Percentiles rank a stretch among this genome's conserved stretches.
These are phyloP conservation scores for Zaprionus vittiger DNA, from an alignment of 1,140 invertebrate genomes.

Conservation along the genomic window DNA sequence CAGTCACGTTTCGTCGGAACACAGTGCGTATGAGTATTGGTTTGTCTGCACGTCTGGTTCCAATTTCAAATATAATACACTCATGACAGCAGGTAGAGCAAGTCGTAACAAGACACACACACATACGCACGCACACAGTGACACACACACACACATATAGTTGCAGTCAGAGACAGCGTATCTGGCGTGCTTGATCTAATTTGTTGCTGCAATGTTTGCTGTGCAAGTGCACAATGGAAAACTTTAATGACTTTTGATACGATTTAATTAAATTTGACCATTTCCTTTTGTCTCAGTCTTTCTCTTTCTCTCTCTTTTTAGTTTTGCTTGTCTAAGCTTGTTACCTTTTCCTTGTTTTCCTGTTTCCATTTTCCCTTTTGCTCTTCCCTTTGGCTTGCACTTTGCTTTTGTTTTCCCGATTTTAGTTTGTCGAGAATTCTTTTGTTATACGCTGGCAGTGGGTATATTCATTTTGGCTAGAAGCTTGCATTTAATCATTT, in stretches of 20 bases:
- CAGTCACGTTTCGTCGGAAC: constrained; percentile 25
- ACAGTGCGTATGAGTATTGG: constrained; percentile 31
- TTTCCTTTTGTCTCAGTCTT: constrained; percentile 10
- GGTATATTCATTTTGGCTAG: too few relatives aligned
- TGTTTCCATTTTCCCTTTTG: not conserved
- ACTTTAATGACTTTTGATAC: constrained; percentile 37
- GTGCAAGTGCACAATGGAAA: constrained; percentile 15
- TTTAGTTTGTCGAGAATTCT: not conserved
- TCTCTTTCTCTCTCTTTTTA: not conserved
- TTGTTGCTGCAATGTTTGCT: constrained; percentile 20
- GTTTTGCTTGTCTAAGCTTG: not conserved
- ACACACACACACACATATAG: not conserved
- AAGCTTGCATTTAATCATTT: too few relatives aligned
- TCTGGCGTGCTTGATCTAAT: constrained; percentile 30
- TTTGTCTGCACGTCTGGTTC: constrained; percentile 43
- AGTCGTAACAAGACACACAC: constrained; percentile 8
- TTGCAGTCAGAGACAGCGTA: constrained; percentile 5
- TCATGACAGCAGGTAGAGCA: constrained; percentile 17
- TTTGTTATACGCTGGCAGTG: not conserved
- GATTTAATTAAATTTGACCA: constrained; percentile 56
- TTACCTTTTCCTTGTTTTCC: not conserved
- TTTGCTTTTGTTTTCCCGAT: not conserved
- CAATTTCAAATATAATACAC: constrained; percentile 36
- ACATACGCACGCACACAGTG: not conserved
- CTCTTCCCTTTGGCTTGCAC: not conserved